Percentiles rank a stretch among this genome's conserved stretches.
phyloP scores from a whole-genome alignment of 2,888 invertebrate species.

The Trichopoda pennipes region DNA sequence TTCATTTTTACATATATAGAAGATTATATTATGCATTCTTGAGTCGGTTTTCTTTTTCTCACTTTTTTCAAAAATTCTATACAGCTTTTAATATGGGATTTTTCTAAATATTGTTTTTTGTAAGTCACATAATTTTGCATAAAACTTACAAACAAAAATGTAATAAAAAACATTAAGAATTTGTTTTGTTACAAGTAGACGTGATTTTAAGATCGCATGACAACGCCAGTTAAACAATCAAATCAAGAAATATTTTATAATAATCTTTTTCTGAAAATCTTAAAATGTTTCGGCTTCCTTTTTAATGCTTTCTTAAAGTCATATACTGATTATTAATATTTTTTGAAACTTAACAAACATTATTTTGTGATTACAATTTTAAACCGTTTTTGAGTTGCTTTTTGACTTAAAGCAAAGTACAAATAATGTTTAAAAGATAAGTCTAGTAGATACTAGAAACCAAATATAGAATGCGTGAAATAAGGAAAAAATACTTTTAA shows the following conservation, averaged over 20 bases:
- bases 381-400: conserved; percentile 17
- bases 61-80: no score
- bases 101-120: no score
- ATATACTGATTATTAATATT: neutral
- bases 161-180: neutral
- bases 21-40: no score
- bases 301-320: neutral
- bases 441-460: conserved; percentile 36
- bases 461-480: neutral
- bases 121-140: no score
- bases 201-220: conserved; percentile 16
- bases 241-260: conserved; percentile 13
- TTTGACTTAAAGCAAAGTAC: conserved; percentile 6
- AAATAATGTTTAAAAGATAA: conserved; percentile 29
- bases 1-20: no score
- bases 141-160: neutral
- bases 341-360: conserved; percentile 52
- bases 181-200: neutral
- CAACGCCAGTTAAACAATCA: conserved; percentile 21
- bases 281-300: neutral
- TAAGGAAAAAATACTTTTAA: conserved; percentile 24
- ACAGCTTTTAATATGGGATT: no score
- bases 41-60: no score
- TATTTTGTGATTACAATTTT: conserved; percentile 17
- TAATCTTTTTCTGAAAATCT: conserved; percentile 34